Percentiles rank a stretch among this genome's conserved stretches.
Conservation (phyloP, 2,888 invertebrate genomes). For the Galeruca laticollis region DNA sequence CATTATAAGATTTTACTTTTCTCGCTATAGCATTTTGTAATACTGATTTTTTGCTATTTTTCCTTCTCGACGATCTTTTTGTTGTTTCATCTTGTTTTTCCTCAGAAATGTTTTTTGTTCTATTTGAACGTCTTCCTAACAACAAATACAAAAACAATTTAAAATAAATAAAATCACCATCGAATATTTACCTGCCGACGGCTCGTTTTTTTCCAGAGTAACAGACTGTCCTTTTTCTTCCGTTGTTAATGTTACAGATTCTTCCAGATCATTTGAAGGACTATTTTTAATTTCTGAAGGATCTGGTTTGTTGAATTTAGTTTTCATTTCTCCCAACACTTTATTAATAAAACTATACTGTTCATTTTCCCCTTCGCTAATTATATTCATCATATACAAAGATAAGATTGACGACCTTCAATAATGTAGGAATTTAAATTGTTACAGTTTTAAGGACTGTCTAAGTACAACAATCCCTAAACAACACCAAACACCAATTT, state of each 20-base stretch:
- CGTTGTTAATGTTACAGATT: slow-evolving; percentile 57
- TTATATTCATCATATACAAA: slow-evolving; percentile 17
- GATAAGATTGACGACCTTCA: background rate
- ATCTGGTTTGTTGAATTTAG: slow-evolving; percentile 57
- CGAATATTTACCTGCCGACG: background rate
- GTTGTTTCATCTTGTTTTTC: slow-evolving; percentile 61
- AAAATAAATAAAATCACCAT: background rate
- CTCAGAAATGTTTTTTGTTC: slow-evolving; percentile 53
- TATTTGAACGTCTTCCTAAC: slow-evolving; percentile 57
- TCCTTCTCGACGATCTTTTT: slow-evolving; percentile 75
- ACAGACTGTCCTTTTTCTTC: slow-evolving; percentile 25
- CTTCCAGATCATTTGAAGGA: slow-evolving; percentile 39
- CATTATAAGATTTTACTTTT: slow-evolving; percentile 78
- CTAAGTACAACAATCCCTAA: background rate
- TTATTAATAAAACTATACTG: slow-evolving; percentile 57
- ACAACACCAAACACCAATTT: too few species aligned
- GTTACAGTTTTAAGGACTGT: background rate
- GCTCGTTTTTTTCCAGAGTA: slow-evolving; percentile 59
- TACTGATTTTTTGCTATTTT: slow-evolving; percentile 74
- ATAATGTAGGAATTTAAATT: background rate
- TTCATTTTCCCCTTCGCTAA: slow-evolving; percentile 12
- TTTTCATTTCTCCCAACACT: slow-evolving; percentile 64
- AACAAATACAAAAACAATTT: background rate
- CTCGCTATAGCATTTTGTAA: slow-evolving; percentile 79
- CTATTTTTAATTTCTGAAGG: slow-evolving; percentile 22